Base-by-base conservation (phyloP, 2,888 invertebrate species). In the Mimumesa dahlbomi region DNA sequence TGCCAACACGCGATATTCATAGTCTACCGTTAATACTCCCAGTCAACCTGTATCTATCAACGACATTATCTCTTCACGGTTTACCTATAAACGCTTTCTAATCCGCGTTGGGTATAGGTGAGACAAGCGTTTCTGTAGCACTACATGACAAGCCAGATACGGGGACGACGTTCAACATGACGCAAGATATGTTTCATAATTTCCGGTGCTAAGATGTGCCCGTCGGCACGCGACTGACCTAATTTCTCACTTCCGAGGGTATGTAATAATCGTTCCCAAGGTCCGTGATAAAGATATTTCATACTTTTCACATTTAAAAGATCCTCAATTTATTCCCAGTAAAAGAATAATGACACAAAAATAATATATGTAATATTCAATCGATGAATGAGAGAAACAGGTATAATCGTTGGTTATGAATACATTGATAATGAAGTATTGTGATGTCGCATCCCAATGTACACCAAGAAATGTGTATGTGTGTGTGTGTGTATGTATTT, bases 151-250 rank as follows among this genome's bases (percentile, higher is more conserved):
- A 14, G 34, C 34, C 22, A 49, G 48, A 61, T 42, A 61, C 19
- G 48, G 31, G 36, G 50, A n/a, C 36, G 6, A 40, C 43, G 13
- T 48, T 45, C n/a, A 22, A 48, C 46, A 13, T 43, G 58, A 50
- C 43, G 62, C n/a, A 59, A 75, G 56, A 43, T 75, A 63, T 61
- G 53, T 75, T 75, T 64, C 64, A 52, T 71, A 67, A 70, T 52
- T 52, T 70, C 70, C 70, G 53, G 57, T 50, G 34, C 11, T 9
- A 25, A 31, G 74, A 61, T 57, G 52, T 53, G 61, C 52, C 42
- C 48, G 56, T 22, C 14, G 11, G 18, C 22, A 31, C 48, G 22
- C 48, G 48, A 52, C 25, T 58, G 69, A 65, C 65, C 75, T 45
- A 62, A 70, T 70, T 75, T 59, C 45, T 57, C 7, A 38, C 29